Evolutionary conservation across 2,113 vertebrate species (phyloP), one percentile per base, ranked within the genome.

Genomic region (Steatornis caripensis): DNA sequence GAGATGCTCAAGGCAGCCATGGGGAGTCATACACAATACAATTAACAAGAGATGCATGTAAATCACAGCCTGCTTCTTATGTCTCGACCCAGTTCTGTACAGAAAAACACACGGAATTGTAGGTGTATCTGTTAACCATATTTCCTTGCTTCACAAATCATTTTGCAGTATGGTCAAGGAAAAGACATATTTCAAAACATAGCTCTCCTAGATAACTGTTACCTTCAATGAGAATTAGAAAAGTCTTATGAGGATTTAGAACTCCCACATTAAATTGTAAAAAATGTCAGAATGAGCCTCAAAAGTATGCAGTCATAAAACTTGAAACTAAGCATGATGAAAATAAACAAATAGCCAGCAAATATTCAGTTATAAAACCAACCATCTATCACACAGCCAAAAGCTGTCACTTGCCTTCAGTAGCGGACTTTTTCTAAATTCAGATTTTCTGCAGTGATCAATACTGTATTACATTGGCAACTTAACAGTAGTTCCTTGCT

Each of bases 1-100:
- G 90, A 82, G 89, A 81, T 92, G 82, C 54, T 92, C 77, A 53
- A 92, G 61, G 90, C 84, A 91, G 60, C 65, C 65, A 91, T 15
- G 22, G 65, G 61, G 55, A 95, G 65, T 39, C 61, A 82, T 30
- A 84, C n/a, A 61, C 72, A 82, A 82, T 70, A 90, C 90, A 94
- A 92, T 90, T 68, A 94, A 53, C 46, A 91, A 70, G 53, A 90
- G 27, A 84, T 0, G 5, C 79, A 76, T 71, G 65, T 90, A 90
- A 89, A 92, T 91, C 76, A 84, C 71, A 90, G 61, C 20, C 22
- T 81, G 69, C 60, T 87, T 37, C 86, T 70, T 84, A 5, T 9
- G 64, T 48, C 65, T 92, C 83, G 78, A 39, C 21, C 43, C 55
- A 78, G 36, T 11, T 89, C 60, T 60, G 18, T 43, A 64, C 48